phyloP scores from a whole-genome alignment of 2,113 vertebrate genomes.

The Copsychus sechellarum region DNA sequence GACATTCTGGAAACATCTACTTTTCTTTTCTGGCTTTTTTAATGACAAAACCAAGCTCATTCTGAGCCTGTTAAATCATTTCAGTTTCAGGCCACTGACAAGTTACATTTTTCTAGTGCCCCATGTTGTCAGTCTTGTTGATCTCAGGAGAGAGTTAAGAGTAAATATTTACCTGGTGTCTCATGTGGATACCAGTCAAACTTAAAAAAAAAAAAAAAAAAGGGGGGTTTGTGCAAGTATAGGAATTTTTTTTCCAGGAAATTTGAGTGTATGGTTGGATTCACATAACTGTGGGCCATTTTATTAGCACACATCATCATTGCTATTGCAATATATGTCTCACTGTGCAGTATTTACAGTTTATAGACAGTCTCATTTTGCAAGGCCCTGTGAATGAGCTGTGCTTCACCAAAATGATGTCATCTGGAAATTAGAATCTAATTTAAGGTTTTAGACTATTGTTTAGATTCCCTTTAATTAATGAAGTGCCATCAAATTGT shows the following conservation, averaged over 20 bases:
- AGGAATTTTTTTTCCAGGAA: not conserved
- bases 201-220: accelerated
- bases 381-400: not conserved
- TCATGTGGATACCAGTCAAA: not conserved
- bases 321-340: not conserved
- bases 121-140: conserved; percentile 36
- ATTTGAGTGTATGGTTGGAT: not conserved
- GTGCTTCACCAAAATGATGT: not conserved
- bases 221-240: not conserved
- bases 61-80: conserved; percentile 43
- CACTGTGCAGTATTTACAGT: not conserved
- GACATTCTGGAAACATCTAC: conserved; percentile 1
- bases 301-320: not conserved
- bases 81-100: conserved; percentile 39
- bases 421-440: not conserved
- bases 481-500: not conserved
- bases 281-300: not conserved
- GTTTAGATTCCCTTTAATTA: not conserved
- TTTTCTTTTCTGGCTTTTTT: conserved; percentile 6
- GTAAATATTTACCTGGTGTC: conserved; percentile 32
- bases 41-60: conserved; percentile 22
- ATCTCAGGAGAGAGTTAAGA: conserved; percentile 44
- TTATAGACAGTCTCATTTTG: not conserved
- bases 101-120: conserved; percentile 35
- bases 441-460: not conserved